phyloP scores from a whole-genome alignment of 2,888 invertebrate genomes.

The Leucophenga montana region DNA sequence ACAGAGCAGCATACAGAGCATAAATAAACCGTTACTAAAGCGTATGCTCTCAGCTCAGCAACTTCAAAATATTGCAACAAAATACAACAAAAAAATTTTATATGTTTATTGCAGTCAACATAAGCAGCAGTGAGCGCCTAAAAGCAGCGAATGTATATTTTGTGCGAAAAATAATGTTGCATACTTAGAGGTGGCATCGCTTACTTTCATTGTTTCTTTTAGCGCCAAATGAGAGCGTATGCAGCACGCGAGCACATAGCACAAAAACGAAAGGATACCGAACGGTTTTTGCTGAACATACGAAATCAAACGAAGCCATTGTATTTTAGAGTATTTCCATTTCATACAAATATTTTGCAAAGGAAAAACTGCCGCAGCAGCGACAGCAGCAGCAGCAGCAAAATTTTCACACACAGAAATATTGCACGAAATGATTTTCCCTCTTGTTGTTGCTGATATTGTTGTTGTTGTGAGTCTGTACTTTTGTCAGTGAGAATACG shows the following conservation, averaged over 20 bases:
- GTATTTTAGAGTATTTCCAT: slow-evolving; percentile 37
- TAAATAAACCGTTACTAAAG: no score
- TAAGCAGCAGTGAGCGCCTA: background rate
- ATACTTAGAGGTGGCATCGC: slow-evolving; percentile 57
- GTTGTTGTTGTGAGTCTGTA: slow-evolving; percentile 13
- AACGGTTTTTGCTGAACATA: slow-evolving; percentile 32
- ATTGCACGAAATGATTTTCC: slow-evolving; percentile 1
- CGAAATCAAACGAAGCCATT: slow-evolving; percentile 39
- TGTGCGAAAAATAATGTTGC: slow-evolving; percentile 38
- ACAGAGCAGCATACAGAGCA: no score
- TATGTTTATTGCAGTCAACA: no score
- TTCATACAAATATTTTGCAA: slow-evolving; percentile 5
- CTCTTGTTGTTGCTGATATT: background rate
- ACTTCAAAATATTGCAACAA: no score
- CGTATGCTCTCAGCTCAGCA: no score
- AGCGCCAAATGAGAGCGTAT: slow-evolving; percentile 16
- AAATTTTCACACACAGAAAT: slow-evolving; percentile 7
- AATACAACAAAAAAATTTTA: no score
- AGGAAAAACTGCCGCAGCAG: slow-evolving; percentile 3
- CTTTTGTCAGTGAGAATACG: slow-evolving; percentile 15
- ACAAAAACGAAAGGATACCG: slow-evolving; percentile 35
- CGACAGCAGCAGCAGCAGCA: background rate
- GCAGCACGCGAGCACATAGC: background rate
- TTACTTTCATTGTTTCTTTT: slow-evolving; percentile 60
- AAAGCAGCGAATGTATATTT: background rate